Evolutionary conservation across 2,888 invertebrate species (phyloP), one percentile per base, ranked within the genome.

Genomic region (Cremastinae sp.): DNA sequence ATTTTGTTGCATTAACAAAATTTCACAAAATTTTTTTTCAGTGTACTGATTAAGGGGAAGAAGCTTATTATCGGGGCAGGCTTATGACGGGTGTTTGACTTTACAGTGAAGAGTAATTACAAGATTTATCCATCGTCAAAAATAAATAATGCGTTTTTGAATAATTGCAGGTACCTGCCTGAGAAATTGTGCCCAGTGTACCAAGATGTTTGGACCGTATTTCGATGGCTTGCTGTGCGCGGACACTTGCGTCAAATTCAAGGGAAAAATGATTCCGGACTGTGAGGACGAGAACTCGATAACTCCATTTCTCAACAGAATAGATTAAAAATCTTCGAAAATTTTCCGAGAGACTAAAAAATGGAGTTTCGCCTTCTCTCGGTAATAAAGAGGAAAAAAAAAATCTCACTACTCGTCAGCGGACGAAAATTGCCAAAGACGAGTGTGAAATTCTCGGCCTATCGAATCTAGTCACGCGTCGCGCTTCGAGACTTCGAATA

Each of bases 151-250:
- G n/a, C n/a, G n/a, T n/a, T n/a, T n/a, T n/a, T n/a, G n/a, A n/a
- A n/a, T n/a, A n/a, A n/a, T n/a, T 49, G 12, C 79, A 88, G 95
- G 94, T 79, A 92, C 94, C 62, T 96, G 96, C 90, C 93, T 96
- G 74, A 93, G 96, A 82, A 97, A 97, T 90, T 97, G 97, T 87
- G 96, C 96, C 0, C 96, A 96, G 85, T 97, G 96, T 90, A 96
- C 96, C 90, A 95, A 95, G 89, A 96, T 96, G 94, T 94, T 95
- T 80, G 96, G 96, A 0, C 93, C 93, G 0, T 96, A 95, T 91
- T 97, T 97, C 90, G 95, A 96, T 85, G 96, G 96, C 0, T 94
- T 95, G 58, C 92, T 95, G 0, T 97, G 97, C 88, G 96, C 96
- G 0, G 95, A 96, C 83, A 93, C 95, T 79, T 97, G 97, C 88